These are phyloP conservation scores for Tribolium freemani DNA, from an alignment of 2,888 invertebrate species.

Conservation along the genomic window DNA sequence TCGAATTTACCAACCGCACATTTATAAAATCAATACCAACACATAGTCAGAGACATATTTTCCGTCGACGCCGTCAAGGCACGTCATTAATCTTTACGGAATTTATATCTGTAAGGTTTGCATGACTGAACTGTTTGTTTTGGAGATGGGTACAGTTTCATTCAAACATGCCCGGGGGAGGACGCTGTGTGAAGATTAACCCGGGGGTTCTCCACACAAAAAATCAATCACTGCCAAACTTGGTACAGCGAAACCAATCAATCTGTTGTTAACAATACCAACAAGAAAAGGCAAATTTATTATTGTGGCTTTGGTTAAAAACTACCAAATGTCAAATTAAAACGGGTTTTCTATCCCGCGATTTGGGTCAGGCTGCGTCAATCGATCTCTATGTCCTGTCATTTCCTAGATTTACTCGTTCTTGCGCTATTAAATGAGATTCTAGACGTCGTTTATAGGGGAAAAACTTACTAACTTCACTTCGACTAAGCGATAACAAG, in stretches of 20 bases:
- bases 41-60: slow-evolving; percentile 37
- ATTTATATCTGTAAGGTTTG: slow-evolving; percentile 37
- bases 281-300: slow-evolving; percentile 33
- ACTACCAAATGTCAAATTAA: slow-evolving; percentile 27
- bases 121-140: slow-evolving; percentile 39
- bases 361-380: slow-evolving; percentile 17
- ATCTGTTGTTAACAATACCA: slow-evolving; percentile 34
- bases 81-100: slow-evolving; percentile 40
- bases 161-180: slow-evolving; percentile 23
- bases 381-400: slow-evolving; percentile 25
- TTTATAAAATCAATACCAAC: slow-evolving; percentile 40
- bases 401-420: slow-evolving; percentile 14
- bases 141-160: slow-evolving; percentile 31
- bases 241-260: slow-evolving; percentile 30
- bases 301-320: slow-evolving; percentile 23
- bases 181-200: slow-evolving; percentile 23
- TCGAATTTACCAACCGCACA: slow-evolving; percentile 38
- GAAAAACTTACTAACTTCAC: slow-evolving; percentile 2
- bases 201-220: slow-evolving; percentile 20
- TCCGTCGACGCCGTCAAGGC: slow-evolving; percentile 35
- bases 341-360: slow-evolving; percentile 12
- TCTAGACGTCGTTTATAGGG: slow-evolving; percentile 16
- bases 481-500: slow-evolving; percentile 2
- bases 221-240: slow-evolving; percentile 38
- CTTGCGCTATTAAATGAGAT: slow-evolving; percentile 11